Evolutionary conservation across 1,140 invertebrate species (phyloP), one percentile per base, ranked within the genome.

Genomic region (Leptonema lineaticorne): DNA sequence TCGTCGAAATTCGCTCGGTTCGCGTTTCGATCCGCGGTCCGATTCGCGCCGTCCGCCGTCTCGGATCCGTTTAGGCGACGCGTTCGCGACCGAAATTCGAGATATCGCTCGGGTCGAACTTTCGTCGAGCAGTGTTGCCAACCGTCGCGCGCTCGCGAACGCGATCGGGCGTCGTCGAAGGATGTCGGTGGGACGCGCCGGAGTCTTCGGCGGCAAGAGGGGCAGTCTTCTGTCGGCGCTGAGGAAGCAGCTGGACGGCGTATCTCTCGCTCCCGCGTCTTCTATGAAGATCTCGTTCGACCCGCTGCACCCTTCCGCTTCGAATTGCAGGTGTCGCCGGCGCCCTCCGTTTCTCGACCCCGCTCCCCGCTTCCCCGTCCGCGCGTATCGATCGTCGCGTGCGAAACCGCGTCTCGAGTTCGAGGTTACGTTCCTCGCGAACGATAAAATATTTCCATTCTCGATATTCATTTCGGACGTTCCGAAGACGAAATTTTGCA

Each of bases 231-330:
- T 88, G 29, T 86, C 86, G 74, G 87, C 88, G 41, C 87, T 92
- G 63, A 78, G 75, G 46, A 89, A 90, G 77, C 88, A 92, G 77
- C 69, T 92, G 46, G 88, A 84, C 74, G 70, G 74, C 63, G 75
- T 95, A 7, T 91, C 89, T 82, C 82, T 94, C 18, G 90, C 90
- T 78, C 91, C 91, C n/a, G 88, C 91, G 0, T 89, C 89, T 74
- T 85, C 85, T 77, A 86, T 95, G 65, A 84, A 84, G 14, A 86
- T 94, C 48, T 86, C 88, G 75, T 94, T 95, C 74, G 92, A 95
- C 82, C 93, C 93, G 5, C 94, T 95, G 81, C 81, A 87, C 70
- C 81, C 87, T 69, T 88, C 89, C 9, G 20, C 50, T 4, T 14
- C 5, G 6, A 24, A 53, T 24, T 53, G 50, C 50, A 53, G 50